These are phyloP conservation scores for Leptinotarsa peninsularis DNA, from an alignment of 2,888 invertebrate genomes.

Conservation along the genomic window DNA sequence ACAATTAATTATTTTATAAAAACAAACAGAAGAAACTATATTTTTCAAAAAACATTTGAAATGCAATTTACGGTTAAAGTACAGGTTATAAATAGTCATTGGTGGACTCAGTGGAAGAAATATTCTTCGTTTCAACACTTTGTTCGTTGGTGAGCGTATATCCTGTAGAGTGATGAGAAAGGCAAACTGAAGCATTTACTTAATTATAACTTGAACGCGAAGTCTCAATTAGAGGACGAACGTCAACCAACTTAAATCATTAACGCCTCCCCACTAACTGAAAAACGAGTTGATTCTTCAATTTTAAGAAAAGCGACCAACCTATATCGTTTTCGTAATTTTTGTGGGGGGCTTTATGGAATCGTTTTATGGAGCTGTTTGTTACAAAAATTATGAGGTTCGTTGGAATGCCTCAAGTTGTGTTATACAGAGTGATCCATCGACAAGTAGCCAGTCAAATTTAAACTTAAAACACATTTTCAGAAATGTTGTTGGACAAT, in stretches of 20 bases:
- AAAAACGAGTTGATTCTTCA: conserved; percentile 38
- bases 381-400: too few relatives aligned
- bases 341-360: background rate
- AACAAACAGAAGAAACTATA: too few relatives aligned
- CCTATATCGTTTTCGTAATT: background rate
- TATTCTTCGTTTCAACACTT: conserved; percentile 12
- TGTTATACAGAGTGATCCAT: too few relatives aligned
- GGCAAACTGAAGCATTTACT: conserved; percentile 57
- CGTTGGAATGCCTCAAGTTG: too few relatives aligned
- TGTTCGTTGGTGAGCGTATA: conserved; percentile 8
- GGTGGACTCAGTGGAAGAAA: background rate
- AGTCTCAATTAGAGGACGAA: conserved; percentile 58
- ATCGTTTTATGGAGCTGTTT: background rate
- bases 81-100: background rate
- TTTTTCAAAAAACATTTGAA: too few relatives aligned
- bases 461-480: too few relatives aligned
- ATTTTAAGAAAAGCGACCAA: background rate
- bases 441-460: too few relatives aligned
- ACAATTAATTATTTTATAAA: too few relatives aligned
- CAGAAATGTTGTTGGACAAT: too few relatives aligned
- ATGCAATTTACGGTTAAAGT: too few relatives aligned
- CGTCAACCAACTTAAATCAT: conserved; percentile 59
- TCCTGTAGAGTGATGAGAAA: conserved; percentile 48
- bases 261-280: conserved; percentile 58
- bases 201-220: conserved; percentile 56